Evolutionary conservation across 2,888 invertebrate genomes (phyloP), one percentile per base, ranked within the genome.

Genomic region (Lasioglossum calceatum): DNA sequence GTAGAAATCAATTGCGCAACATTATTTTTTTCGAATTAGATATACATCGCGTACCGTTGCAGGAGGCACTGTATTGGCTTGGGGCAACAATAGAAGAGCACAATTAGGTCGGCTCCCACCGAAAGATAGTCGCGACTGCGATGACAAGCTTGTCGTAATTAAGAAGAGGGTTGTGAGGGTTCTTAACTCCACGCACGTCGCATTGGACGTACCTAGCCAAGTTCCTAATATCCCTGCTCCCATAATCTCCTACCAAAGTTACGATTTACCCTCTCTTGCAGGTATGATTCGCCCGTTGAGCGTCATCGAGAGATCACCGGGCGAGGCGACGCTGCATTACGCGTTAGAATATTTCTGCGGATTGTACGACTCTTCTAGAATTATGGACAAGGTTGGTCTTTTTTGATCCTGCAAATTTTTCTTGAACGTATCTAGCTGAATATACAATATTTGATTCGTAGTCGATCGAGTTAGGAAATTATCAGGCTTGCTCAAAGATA

Each of bases 91-190:
- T 89, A 97, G 96, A 78, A 96, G 96, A 94, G 97, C 97, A 61
- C 97, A 97, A 95, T 94, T 97, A 94, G 96, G 96, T 5, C 95
- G 95, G 88, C 95, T 96, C 72, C 96, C 96, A 16, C 95, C 96
- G 36, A 96, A 96, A 86, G 96, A 97, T 79, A 96, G 96, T 89
- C 96, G 96, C 76, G 96, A 96, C 79, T 96, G 97, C 75, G 96
- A 96, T 4, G 93, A 93, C 32, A 79, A 96, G 91, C 95, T 97
- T 16, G 96, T 97, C 42, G 96, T 97, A 94, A 96, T 97, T 94
- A 97, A 97, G 0, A 97, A 97, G 93, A 96, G 97, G n/a, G 96
- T 97, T 5, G 96, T 97, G 71, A 97, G 97, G 94, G 96, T 97
- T 79, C 97, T 97, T 61, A 95, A 95, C 82, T 92, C 94, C 0